Percentiles rank a stretch among this genome's conserved stretches.
phyloP scores from a whole-genome alignment of 2,888 invertebrate species.

The Eumerus sabulonum region DNA sequence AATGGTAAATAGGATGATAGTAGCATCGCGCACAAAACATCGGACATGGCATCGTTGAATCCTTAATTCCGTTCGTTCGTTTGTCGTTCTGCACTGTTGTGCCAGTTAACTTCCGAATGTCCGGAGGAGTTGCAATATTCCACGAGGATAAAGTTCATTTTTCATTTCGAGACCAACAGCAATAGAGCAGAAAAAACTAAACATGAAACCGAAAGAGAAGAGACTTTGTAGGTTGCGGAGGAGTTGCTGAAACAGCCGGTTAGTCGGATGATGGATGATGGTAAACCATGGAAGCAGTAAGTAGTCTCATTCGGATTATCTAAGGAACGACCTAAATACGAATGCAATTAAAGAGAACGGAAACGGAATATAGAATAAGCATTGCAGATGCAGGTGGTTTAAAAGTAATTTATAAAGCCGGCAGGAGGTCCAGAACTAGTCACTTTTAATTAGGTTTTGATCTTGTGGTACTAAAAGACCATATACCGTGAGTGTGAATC shows the following conservation, averaged over 20 bases:
- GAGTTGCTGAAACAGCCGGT: neutral
- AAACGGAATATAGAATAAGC: neutral
- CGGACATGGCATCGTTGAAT: conserved; percentile 18
- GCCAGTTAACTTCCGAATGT: neutral
- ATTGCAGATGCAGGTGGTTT: too few species aligned
- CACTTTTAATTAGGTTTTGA: too few species aligned
- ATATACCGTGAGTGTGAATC: too few species aligned
- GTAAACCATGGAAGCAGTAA: neutral
- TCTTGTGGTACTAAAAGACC: too few species aligned
- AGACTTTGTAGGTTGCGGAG: neutral
- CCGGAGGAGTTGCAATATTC: neutral
- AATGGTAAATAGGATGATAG: conserved; percentile 58
- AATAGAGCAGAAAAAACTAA: neutral
- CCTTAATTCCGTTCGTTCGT: neutral
- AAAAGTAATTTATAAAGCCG: too few species aligned
- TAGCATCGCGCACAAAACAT: neutral
- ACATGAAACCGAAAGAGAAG: too few species aligned
- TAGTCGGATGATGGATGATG: neutral
- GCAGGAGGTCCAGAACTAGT: too few species aligned
- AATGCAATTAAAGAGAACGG: neutral
- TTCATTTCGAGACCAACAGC: neutral
- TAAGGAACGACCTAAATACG: neutral
- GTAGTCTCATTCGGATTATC: neutral
- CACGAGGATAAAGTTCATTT: conserved; percentile 25
- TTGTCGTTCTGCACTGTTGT: neutral